Percentiles rank a stretch among this genome's conserved stretches.
These are phyloP conservation scores for Heliothis subflexa DNA, from an alignment of 1,140 invertebrate genomes.

Conservation along the genomic window DNA sequence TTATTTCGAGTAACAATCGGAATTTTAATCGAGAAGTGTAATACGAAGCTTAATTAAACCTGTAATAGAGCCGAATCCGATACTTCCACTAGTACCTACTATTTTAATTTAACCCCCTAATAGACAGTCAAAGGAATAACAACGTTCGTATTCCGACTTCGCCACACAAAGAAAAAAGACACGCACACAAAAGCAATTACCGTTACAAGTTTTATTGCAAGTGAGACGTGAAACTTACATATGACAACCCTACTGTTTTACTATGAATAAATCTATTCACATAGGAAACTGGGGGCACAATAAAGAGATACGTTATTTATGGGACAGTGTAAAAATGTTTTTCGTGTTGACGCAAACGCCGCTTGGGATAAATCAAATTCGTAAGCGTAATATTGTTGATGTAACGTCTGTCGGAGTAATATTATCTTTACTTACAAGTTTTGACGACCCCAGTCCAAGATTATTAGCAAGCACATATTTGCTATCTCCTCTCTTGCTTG, in stretches of 20 bases:
- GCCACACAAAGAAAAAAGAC: conserved; percentile 23
- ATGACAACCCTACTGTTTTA: conserved; percentile 37
- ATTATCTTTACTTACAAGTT: conserved; percentile 30
- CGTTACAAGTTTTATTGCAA: conserved; percentile 47
- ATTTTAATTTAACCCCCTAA: conserved; percentile 16
- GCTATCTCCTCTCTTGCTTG: not conserved
- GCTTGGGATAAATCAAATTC: conserved; percentile 51
- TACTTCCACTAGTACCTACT: not conserved
- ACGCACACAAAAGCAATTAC: conserved; percentile 33
- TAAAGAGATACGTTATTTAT: conserved; percentile 53
- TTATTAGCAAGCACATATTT: conserved; percentile 41
- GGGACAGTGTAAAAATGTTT: conserved; percentile 51
- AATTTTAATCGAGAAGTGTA: not conserved
- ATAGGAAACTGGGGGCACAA: conserved; percentile 40
- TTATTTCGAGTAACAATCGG: too few species aligned
- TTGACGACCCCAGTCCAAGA: conserved; percentile 37
- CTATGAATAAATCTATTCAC: conserved; percentile 56
- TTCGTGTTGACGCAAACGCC: conserved; percentile 47
- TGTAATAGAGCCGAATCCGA: not conserved
- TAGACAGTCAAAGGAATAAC: not conserved
- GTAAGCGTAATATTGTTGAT: conserved; percentile 33
- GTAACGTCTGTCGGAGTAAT: conserved; percentile 28
- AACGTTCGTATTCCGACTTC: conserved; percentile 14
- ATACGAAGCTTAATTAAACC: not conserved
- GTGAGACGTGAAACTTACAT: conserved; percentile 37